These are phyloP conservation scores for Latrodectus hesperus DNA, from an alignment of 2,888 invertebrate species.

Conservation along the genomic window DNA sequence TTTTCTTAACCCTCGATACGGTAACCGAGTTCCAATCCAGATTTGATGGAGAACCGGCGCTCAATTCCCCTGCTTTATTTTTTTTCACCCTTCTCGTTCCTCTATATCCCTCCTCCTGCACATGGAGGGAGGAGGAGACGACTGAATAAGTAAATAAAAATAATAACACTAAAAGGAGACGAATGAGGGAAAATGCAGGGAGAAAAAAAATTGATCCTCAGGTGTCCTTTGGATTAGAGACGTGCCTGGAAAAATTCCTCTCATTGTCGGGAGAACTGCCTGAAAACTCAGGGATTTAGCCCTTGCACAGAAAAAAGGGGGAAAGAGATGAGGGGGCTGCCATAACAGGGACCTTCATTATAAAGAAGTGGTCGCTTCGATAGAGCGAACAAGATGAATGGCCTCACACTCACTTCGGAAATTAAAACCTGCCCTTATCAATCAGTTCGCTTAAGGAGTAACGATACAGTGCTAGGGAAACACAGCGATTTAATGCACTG, in stretches of 20 bases:
- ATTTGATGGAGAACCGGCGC: conserved; percentile 65
- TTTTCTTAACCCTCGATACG: conserved; percentile 52
- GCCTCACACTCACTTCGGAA: conserved; percentile 62
- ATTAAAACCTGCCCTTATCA: conserved; percentile 69
- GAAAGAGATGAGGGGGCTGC: conserved; percentile 29
- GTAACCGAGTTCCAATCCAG: conserved; percentile 60
- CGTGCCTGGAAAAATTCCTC: conserved; percentile 49
- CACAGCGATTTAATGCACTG: conserved; percentile 65
- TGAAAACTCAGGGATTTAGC: conserved; percentile 31
- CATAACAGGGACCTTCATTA: conserved; percentile 22
- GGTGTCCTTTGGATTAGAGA: conserved; percentile 63
- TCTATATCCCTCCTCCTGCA: conserved; percentile 20
- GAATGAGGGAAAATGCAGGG: conserved; percentile 7
- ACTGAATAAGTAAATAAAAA: conserved; percentile 65
- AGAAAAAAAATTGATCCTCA: conserved; percentile 55
- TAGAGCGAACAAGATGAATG: conserved; percentile 59
- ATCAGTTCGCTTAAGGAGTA: conserved; percentile 58
- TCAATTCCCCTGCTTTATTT: conserved; percentile 21
- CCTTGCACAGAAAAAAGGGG: background rate
- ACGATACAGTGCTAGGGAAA: conserved; percentile 29
- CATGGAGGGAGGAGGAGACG: conserved; percentile 17
- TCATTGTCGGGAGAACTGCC: conserved; percentile 45
- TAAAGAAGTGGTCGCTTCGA: conserved; percentile 52
- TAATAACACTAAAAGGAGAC: conserved; percentile 32
- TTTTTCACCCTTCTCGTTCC: conserved; percentile 22